phyloP scores from a whole-genome alignment of 64 coral and sea anemone species.

The Stylophora pistillata region DNA sequence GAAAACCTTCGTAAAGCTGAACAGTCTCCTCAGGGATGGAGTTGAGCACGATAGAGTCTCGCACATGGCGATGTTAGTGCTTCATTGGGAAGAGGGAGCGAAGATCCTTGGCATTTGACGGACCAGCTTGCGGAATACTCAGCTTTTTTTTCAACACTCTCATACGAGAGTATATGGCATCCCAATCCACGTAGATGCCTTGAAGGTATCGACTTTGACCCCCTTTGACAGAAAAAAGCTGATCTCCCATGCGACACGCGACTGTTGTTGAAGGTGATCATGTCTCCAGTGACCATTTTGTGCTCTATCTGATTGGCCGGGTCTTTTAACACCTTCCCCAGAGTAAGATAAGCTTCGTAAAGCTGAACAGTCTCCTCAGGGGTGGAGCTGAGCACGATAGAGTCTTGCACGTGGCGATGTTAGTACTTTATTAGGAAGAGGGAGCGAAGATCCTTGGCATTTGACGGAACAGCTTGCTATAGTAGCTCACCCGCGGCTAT shows the following conservation, averaged over 20 bases:
- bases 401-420: slow-evolving; percentile 18
- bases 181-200: slow-evolving; percentile 80
- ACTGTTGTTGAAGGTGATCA: slow-evolving; percentile 78
- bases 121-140: no score
- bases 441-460: no score
- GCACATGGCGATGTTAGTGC: no score
- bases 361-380: slow-evolving; percentile 61
- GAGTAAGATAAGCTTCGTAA: slow-evolving; percentile 60
- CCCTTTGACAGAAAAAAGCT: slow-evolving; percentile 31
- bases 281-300: slow-evolving; percentile 62
- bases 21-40: slow-evolving; percentile 53
- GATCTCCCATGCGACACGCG: slow-evolving; percentile 83
- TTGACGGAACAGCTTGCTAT: no score
- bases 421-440: no score
- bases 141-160: slow-evolving; percentile 43
- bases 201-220: slow-evolving; percentile 29
- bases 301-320: slow-evolving; percentile 73
- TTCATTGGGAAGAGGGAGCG: no score
- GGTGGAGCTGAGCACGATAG: slow-evolving; percentile 36
- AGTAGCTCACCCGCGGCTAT: no score
- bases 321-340: slow-evolving; percentile 67
- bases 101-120: no score
- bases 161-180: slow-evolving; percentile 59
- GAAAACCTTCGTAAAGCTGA: slow-evolving; percentile 64
- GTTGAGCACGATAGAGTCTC: slow-evolving; percentile 58